Conservation (phyloP, 2,797 vertebrate genomes). For the Anolis apletophallus region DNA sequence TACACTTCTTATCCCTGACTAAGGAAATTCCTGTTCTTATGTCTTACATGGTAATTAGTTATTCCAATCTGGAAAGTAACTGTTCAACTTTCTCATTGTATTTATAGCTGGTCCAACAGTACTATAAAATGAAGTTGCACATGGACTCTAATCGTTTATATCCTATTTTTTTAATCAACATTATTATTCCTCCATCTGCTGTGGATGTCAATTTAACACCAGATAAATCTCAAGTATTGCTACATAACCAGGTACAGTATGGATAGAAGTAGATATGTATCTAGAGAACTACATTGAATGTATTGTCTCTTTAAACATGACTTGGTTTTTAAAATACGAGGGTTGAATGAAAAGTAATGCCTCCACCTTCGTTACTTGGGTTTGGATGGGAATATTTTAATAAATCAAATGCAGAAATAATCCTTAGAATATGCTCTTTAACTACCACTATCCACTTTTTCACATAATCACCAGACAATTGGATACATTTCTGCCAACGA, state of each 20-base stretch:
- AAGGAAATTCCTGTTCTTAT: not conserved
- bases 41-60: not conserved
- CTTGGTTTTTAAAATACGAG: not conserved
- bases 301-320: not conserved
- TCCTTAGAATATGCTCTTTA: too few species aligned
- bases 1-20: too few species aligned
- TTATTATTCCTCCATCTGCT: slow-evolving; percentile 84
- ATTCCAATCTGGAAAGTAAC: not conserved
- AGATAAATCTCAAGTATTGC: slow-evolving; percentile 93
- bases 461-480: too few species aligned
- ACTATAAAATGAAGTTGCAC: slow-evolving; percentile 81
- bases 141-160: slow-evolving; percentile 83
- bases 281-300: not conserved
- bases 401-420: too few species aligned
- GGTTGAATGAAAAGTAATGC: too few species aligned
- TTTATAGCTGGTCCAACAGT: slow-evolving; percentile 87
- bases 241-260: slow-evolving; percentile 89
- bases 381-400: too few species aligned
- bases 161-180: slow-evolving; percentile 87
- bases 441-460: too few species aligned
- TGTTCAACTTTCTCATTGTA: slow-evolving; percentile 36
- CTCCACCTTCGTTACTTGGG: too few species aligned
- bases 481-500: too few species aligned
- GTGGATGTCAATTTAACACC: slow-evolving; percentile 95
- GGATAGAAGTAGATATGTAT: not conserved